phyloP scores from a whole-genome alignment of 2,888 invertebrate genomes.

The Tetranychus piercei region DNA sequence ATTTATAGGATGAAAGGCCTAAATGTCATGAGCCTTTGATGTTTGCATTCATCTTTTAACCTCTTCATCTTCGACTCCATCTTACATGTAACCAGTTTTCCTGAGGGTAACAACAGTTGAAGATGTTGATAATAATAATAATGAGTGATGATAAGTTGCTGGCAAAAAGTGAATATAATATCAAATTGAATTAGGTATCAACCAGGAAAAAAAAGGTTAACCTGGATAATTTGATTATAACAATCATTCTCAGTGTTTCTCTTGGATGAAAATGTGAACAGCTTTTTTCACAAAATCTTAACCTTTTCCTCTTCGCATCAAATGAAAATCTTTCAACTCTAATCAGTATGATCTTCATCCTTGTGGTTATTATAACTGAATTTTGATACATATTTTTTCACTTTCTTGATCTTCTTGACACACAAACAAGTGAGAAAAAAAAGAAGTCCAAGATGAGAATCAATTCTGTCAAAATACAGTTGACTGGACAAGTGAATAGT shows the following conservation, averaged over 20 bases:
- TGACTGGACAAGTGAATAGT: background rate
- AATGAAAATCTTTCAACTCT: background rate
- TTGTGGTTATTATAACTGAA: background rate
- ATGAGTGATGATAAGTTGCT: background rate
- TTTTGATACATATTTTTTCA: background rate
- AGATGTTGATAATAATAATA: background rate
- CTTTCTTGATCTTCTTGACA: background rate
- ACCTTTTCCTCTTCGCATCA: background rate
- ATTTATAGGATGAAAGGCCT: background rate
- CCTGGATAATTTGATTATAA: background rate
- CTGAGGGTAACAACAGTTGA: background rate
- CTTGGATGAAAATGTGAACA: background rate
- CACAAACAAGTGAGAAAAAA: background rate
- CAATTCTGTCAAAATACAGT: background rate
- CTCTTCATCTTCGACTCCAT: background rate
- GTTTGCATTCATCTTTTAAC: background rate
- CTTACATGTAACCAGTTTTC: background rate
- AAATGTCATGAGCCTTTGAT: background rate
- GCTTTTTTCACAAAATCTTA: background rate
- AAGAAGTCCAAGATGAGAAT: background rate
- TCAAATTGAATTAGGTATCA: background rate
- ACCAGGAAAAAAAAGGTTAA: background rate
- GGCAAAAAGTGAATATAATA: background rate
- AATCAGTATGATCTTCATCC: background rate
- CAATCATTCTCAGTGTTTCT: constrained; percentile 1